phyloP scores from a whole-genome alignment of 1,140 invertebrate genomes.

The Stegodyphus mimosarum region DNA sequence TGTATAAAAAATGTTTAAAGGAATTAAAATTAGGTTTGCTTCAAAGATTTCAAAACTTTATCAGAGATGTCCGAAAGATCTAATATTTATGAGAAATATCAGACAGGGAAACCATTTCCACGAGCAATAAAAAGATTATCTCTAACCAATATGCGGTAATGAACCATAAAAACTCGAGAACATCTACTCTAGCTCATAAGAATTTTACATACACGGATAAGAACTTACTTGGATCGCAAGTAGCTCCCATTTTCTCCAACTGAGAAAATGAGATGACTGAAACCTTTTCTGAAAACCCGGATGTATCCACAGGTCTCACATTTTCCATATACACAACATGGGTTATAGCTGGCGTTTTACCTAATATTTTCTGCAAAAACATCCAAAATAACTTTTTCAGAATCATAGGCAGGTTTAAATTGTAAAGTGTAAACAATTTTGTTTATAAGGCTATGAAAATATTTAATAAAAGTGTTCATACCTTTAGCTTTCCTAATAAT shows the following conservation, averaged over 20 bases:
- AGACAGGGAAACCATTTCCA: no score
- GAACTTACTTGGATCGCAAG: constrained; percentile 38
- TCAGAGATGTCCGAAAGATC: no score
- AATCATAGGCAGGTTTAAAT: neutral
- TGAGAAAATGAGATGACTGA: constrained; percentile 64
- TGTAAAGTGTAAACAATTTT: neutral
- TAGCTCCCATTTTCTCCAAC: constrained; percentile 65
- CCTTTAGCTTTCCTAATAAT: constrained; percentile 87
- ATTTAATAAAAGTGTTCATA: constrained; percentile 50
- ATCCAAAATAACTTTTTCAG: neutral
- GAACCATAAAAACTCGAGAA: no score
- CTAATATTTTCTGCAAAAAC: constrained; percentile 61
- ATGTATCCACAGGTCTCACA: constrained; percentile 66
- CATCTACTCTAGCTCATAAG: no score
- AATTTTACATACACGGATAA: neutral
- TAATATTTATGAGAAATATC: no score
- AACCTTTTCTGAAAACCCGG: constrained; percentile 63
- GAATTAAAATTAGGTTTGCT: no score
- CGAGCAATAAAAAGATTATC: no score
- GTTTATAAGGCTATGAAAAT: neutral
- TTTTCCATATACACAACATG: constrained; percentile 93
- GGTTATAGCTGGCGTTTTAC: constrained; percentile 68
- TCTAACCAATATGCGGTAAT: no score
- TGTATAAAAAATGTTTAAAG: no score
- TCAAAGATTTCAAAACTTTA: no score